A percentile compares a stretch with the other conserved stretches of the same genome.
Conservation (phyloP, 2,113 vertebrate genomes). For the Chiloscyllium plagiosum region DNA sequence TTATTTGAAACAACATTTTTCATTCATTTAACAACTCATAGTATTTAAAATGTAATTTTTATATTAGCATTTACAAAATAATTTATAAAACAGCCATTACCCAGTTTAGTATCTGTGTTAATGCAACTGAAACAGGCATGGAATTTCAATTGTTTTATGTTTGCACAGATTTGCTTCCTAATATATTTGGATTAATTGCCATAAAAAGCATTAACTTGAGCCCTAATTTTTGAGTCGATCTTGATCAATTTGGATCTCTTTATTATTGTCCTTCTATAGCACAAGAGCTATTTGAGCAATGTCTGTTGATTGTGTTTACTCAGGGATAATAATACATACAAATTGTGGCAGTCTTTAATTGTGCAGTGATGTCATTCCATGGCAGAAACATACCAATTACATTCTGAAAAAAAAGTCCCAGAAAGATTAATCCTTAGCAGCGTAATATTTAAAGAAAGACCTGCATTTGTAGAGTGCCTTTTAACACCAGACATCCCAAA, state of each 20-base stretch:
- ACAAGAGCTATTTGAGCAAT: neutral
- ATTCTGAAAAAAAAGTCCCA: neutral
- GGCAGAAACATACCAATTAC: neutral
- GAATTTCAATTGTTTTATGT: neutral
- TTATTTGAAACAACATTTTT: neutral
- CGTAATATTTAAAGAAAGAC: neutral
- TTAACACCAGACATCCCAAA: neutral
- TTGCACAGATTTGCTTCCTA: neutral
- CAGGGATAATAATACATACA: neutral
- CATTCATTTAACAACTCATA: neutral
- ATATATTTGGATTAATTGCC: neutral
- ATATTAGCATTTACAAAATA: neutral
- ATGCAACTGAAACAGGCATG: neutral
- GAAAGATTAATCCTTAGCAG: neutral
- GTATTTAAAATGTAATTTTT: neutral
- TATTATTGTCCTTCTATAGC: neutral
- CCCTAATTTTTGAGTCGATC: neutral
- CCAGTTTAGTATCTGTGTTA: neutral
- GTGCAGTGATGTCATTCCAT: neutral
- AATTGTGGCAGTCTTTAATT: constrained; percentile 8
- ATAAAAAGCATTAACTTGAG: neutral
- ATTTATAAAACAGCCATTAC: neutral
- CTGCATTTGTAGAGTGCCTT: neutral
- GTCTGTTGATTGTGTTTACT: neutral
- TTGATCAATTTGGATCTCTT: neutral